Conservation (phyloP, 2,113 vertebrate genomes). For the Lichenostomus cassidix region DNA sequence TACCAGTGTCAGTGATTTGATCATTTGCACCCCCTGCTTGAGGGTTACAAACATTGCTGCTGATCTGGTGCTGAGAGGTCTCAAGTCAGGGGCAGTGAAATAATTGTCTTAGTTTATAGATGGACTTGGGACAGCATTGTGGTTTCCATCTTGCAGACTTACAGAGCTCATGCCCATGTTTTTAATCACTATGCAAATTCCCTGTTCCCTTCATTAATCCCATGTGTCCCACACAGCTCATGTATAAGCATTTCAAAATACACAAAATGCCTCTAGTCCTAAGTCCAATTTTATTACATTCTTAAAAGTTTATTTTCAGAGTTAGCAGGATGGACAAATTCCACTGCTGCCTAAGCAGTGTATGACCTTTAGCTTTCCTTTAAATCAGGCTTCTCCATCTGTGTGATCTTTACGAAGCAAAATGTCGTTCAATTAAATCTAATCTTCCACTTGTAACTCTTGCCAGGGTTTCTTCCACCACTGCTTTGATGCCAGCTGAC, state of each 20-base stretch:
- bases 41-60: background rate
- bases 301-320: constrained; percentile 37
- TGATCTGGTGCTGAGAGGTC: background rate
- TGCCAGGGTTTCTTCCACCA: background rate
- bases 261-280: background rate
- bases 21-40: background rate
- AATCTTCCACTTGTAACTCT: background rate
- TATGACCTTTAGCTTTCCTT: constrained; percentile 44
- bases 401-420: constrained; percentile 1
- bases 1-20: background rate
- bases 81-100: background rate
- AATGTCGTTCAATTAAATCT: constrained; percentile 31
- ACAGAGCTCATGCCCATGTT: background rate
- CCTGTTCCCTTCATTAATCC: background rate
- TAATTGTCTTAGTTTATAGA: background rate
- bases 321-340: constrained; percentile 43
- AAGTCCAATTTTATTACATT: constrained; percentile 52
- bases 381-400: constrained; percentile 10
- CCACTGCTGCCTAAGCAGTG: constrained; percentile 19
- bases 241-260: background rate
- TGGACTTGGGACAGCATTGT: background rate
- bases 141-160: background rate
- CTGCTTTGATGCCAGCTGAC: background rate
- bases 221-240: background rate
- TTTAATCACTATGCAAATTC: background rate